Evolutionary conservation across 2,797 vertebrate genomes (phyloP).

Genomic region (Leptatherina wallacei): DNA sequence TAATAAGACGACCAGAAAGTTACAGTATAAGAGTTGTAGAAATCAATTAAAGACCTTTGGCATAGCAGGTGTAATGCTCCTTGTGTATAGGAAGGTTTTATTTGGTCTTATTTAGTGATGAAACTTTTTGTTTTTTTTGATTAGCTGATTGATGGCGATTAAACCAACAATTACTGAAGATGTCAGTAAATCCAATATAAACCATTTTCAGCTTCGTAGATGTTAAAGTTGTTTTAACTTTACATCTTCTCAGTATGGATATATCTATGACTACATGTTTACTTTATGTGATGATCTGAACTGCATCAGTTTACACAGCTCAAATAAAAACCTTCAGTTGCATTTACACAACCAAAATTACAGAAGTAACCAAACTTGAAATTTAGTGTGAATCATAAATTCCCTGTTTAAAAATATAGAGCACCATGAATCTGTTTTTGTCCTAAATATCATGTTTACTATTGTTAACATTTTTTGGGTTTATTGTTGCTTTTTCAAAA

Average conservation of each 20-base stretch:
- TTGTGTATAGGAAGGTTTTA: neutral
- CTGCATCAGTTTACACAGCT: neutral
- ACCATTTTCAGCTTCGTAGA: neutral
- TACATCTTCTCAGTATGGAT: neutral
- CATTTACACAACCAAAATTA: neutral
- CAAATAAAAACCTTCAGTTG: neutral
- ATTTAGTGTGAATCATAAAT: no score
- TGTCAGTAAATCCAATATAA: neutral
- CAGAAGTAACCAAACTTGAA: no score
- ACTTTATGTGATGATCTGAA: neutral
- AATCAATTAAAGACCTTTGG: neutral
- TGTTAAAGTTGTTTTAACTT: neutral
- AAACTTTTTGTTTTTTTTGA: conserved; percentile 2
- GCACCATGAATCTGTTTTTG: no score
- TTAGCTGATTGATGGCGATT: neutral
- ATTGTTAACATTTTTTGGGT: neutral
- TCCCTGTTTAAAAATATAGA: no score
- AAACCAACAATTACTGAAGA: neutral
- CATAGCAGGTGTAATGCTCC: neutral
- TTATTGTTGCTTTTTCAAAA: no score
- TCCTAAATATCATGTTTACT: neutral
- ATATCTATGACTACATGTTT: neutral
- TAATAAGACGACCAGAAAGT: conserved; percentile 3
- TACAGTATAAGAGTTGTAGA: neutral
- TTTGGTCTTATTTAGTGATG: neutral